Base-by-base conservation (phyloP, 2,113 vertebrate genomes). In the Leptodactylus fuscus region DNA sequence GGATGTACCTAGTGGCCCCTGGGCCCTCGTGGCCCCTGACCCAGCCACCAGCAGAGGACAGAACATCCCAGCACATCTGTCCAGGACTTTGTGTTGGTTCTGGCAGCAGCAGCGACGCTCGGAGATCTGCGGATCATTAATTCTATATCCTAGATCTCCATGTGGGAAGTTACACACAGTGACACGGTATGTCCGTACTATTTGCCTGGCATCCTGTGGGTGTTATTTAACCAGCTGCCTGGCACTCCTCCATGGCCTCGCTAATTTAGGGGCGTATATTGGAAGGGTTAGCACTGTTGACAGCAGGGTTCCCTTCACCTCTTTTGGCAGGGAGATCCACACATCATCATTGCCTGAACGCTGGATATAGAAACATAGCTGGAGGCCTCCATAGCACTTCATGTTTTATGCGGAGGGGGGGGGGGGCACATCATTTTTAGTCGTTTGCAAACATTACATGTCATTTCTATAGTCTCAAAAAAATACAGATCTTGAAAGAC, bases 221-320 rank as follows among this genome's bases (percentile, higher is more conserved):
- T 49, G n/a, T 34, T 80, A 80, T 80, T 80, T 80, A 81, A 58
- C 34, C 55, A 62, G 55, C 79, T 81, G 79, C 55, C 55, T 62
- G 78, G 55, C 79, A 32, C 38, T 15, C 12, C 20, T 46, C 58
- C 78, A 67, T 44, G 5, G n/a, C 38, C 69, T 32, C 38, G 11
- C 38, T 44, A 18, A 34, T 32, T 62, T 67, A 5, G 79, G 79
- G 60, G 58, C 32, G 58, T 67, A 65, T 29, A 18, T 65, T 67
- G 41, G 78, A 81, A 38, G 36, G 55, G 16, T 38, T 41, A 41
- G 78, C 16, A 38, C 13, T 81, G 41, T 29, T 81, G 79, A 65
- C 60, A 67, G 38, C 55, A 65, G 53, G 77, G 77, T 44, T 80
- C 34, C 58, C 18, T 10, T 24, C 34, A 78, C 51, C 75, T 11